Base-by-base conservation (phyloP, 2,113 vertebrate species). In the Pseudorhombus dupliciocellatus region DNA sequence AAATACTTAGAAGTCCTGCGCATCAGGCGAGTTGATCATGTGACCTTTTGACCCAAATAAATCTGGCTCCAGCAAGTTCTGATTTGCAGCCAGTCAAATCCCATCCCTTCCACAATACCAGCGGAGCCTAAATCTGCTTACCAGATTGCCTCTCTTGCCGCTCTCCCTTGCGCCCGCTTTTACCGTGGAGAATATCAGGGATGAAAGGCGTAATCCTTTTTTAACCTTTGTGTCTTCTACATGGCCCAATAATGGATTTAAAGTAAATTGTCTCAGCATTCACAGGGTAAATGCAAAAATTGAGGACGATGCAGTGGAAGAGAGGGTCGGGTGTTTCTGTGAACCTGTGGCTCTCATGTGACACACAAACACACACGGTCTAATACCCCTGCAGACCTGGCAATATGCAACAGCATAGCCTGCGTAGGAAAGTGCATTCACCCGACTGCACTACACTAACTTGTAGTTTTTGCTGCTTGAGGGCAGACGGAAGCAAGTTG, bases 111-210 rank as follows among this genome's bases (percentile, higher is more conserved):
- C 64, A 70, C 58, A 70, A 64, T 61, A 75, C 62, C 57, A 84
- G 72, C 78, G 58, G 61, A 83, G 73, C 65, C 64, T 73, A 82
- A 91, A 92, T 90, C 85, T 88, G 82, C 80, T 90, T 85, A 84
- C 78, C 82, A 89, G 83, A 87, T 87, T 86, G 71, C 66, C 74
- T 85, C 74, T 60, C 78, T 86, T 84, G 73, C 52, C 64, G 73
- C 52, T 61, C 60, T 70, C 73, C 52, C 54, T 71, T 54, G 9
- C 34, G 8, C 44, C 67, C 78, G 82, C 61, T 88, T 84, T 88
- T 86, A 84, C 40, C 55, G 53, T 72, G 31, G 72, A 26, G 73
- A 86, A 85, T 85, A 85, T 88, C 72, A 75, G 77, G 80, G 78
- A 85, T 88, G 57, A 83, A 85, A 81, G 61, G 51, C 51, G 1